phyloP scores from a whole-genome alignment of 2,113 vertebrate genomes.

The Ramphastos sulfuratus region DNA sequence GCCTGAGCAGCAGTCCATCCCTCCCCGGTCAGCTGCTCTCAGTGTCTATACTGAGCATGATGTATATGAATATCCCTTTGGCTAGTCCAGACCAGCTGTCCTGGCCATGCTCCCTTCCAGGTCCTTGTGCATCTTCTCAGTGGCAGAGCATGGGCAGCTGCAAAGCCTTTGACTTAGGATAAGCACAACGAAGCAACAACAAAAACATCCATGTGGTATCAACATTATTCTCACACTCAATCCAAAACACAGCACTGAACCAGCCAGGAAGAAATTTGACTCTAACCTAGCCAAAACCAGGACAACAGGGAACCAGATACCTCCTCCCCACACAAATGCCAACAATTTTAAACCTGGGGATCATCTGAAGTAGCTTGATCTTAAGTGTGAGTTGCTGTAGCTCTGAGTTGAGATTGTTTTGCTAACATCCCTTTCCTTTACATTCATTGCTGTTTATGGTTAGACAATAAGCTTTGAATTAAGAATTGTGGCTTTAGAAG shows the following conservation, averaged over 20 bases:
- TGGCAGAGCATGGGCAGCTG: background rate
- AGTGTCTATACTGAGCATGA: background rate
- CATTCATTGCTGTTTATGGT: background rate
- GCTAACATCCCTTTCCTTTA: background rate
- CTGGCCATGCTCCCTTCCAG: background rate
- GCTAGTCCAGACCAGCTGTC: background rate
- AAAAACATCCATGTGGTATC: background rate
- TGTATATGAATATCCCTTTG: background rate
- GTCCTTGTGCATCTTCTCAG: too few species aligned
- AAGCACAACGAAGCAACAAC: background rate
- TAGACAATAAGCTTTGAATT: background rate
- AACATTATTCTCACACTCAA: background rate
- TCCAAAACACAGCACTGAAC: background rate
- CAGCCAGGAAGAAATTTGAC: background rate
- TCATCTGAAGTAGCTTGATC: background rate
- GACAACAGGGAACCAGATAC: background rate
- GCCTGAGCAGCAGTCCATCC: background rate
- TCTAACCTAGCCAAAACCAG: background rate
- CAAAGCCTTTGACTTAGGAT: background rate
- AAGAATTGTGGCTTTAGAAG: background rate
- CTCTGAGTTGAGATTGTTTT: background rate
- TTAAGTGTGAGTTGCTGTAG: background rate
- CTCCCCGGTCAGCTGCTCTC: background rate
- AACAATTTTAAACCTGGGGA: fast-evolving
- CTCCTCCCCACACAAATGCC: background rate